Evolutionary conservation across 92 coral and sea anemone genomes (phyloP), one percentile per base, ranked within the genome.

Genomic region (Siderastrea siderea): DNA sequence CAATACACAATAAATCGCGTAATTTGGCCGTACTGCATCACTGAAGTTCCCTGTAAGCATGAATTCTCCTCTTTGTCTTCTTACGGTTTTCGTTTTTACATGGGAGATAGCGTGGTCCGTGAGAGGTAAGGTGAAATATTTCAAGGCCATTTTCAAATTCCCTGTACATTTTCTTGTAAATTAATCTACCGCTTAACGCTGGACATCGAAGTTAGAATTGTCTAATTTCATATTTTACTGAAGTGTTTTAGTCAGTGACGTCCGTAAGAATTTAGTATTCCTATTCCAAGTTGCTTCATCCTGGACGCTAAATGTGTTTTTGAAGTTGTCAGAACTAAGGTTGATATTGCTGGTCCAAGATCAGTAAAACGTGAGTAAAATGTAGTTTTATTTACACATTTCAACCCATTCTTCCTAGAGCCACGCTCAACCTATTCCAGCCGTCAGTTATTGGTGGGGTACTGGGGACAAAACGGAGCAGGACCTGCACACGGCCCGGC

Each of bases 391-490:
- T 5, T 7, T 1, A 38, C 51, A 4, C 16, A 16, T 47, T 15
- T 17, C 1, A 2, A 26, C 38, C 38, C 38, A 26, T 26, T 26
- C 43, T 1, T 48, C 70, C 14, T n/a, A 85, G 89, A 64, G 60
- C 89, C 78, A 44, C 84, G 82, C 9, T 75, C 79, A 59, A 81
- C 80, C 47, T 89, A 68, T 80, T 62, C 88, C 26, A 90, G 90
- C 59, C 92, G 94, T 14, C 98, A 95, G 74, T 90, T 92, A 15
- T 66, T 95, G 70, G 98, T 93, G 26, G 98, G 98, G 13, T 95
- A 95, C 86, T 95, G 98, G 98, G 96, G 98, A 57, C 96, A 95
- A 65, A 93, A 95, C 77, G 96, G 94, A 15, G 98, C 98, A 5
- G 98, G 98, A 1, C 93, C 96, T 14, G 80, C 94, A 8, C 74